These are phyloP conservation scores for Balaenoptera acutorostrata DNA, from an alignment of 2,113 vertebrate species.

Conservation along the genomic window DNA sequence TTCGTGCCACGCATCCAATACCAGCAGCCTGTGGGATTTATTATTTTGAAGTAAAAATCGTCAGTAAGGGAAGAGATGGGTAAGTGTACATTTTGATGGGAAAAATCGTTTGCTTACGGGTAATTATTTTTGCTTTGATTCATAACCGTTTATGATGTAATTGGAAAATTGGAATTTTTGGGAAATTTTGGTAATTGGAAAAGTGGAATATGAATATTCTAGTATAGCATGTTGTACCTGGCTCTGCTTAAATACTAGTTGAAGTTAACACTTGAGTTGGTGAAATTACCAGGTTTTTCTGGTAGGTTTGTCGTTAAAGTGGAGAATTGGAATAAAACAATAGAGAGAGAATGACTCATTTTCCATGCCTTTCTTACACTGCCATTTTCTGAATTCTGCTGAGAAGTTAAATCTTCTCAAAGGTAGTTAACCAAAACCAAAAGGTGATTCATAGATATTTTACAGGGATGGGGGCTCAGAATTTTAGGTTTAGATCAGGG, in stretches of 20 bases:
- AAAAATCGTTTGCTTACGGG: neutral
- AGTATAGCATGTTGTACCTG: neutral
- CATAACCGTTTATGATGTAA: neutral
- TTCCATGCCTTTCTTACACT: neutral
- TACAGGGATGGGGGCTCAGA: neutral
- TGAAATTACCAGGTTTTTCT: neutral
- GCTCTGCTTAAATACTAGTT: slow-evolving; percentile 17
- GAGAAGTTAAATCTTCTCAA: slow-evolving; percentile 27
- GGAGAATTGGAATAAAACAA: neutral
- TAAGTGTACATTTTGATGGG: slow-evolving; percentile 79
- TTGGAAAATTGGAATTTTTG: slow-evolving; percentile 10
- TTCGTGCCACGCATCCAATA: slow-evolving; percentile 97
- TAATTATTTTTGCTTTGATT: slow-evolving; percentile 53
- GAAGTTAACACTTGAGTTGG: slow-evolving; percentile 27
- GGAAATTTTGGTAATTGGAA: neutral
- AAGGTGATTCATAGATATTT: neutral
- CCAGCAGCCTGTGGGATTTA: slow-evolving; percentile 98
- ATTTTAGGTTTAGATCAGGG: neutral
- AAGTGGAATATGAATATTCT: neutral
- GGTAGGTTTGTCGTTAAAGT: neutral
- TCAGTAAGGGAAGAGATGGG: slow-evolving; percentile 99
- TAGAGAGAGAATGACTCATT: neutral
- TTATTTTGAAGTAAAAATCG: slow-evolving; percentile 99
- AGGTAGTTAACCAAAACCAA: neutral
- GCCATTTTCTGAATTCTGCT: slow-evolving; percentile 23